Evolutionary conservation across 2,113 vertebrate genomes (phyloP).

Genomic region (Mesocricetus auratus): DNA sequence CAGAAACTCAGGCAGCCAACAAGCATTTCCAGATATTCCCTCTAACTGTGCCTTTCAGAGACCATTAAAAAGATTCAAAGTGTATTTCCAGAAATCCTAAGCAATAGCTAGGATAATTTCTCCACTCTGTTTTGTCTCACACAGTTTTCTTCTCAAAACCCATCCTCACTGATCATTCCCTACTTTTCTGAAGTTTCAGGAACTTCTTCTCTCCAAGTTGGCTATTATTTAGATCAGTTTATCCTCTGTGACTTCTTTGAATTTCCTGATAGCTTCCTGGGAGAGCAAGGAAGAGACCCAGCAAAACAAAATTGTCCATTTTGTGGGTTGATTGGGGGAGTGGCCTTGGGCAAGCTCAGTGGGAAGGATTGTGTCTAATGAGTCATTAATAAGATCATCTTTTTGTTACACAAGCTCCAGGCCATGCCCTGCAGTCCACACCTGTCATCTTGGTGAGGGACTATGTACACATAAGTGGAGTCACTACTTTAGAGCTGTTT

Average conservation of each 20-base stretch:
- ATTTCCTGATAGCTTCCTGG: not conserved
- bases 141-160: not conserved
- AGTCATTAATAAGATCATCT: constrained; percentile 20
- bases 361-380: not conserved
- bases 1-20: not conserved
- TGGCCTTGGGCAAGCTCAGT: not conserved
- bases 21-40: not conserved
- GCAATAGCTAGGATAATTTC: not conserved
- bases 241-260: not conserved
- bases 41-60: not conserved
- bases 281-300: not conserved
- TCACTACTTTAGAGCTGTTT: not conserved
- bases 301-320: not conserved
- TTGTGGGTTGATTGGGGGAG: not conserved
- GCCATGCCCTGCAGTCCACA: not conserved
- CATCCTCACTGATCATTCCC: not conserved
- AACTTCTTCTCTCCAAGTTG: not conserved
- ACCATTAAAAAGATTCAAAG: not conserved
- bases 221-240: not conserved
- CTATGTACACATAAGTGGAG: not conserved
- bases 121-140: not conserved
- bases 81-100: constrained; percentile 3
- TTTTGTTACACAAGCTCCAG: constrained; percentile 8
- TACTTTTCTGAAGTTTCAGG: not conserved
- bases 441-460: constrained; percentile 8